Base-by-base conservation (phyloP, 2,888 invertebrate species). In the Eucriotettix oculatus region DNA sequence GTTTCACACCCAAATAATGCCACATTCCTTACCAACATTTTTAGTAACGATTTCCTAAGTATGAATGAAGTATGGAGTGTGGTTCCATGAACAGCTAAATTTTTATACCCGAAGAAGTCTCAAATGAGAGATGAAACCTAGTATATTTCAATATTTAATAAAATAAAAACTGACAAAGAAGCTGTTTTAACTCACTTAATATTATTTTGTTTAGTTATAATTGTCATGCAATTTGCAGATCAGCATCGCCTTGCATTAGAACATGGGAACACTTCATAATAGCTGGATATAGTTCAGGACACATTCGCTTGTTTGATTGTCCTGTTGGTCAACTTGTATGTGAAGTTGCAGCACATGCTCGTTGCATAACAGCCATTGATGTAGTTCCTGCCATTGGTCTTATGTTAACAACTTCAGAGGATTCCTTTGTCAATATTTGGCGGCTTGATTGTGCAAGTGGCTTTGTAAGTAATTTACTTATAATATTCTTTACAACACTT, bases 291-390 rank as follows among this genome's bases (percentile, higher is more conserved):
- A 48, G 12, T 12, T 48, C 48, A 48, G 48, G 48, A 7, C 48
- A 48, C 9, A 5, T 48, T 14, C 48, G 48, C n/a, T 5, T 48
- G 9, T 48, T 48, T 48, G n/a, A 48, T 48, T 14, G 12, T 48
- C 14, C 48, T 48, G 48, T 1, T 48, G 48, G 14, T 3, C 12
- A 48, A 48, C 48, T 48, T 9, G 5, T 14, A 12, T 48, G 48
- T 48, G 70, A 70, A 59, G 64, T 69, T 40, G 67, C 67, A 11
- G 70, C 69, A 41, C 70, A 70, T 60, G 69, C 69, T 17, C 65
- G 67, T 41, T 68, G 68, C 63, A 66, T 70, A 17, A 69, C 69
- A 10, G 67, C 66, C 10, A 58, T 68, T 54, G 70, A 70, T 54
- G 63, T 69, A 9, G 68, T 69, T 10, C 63, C 65, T 52, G 66